These are phyloP conservation scores for Sesia bembeciformis DNA, from an alignment of 2,888 invertebrate genomes.

Conservation along the genomic window DNA sequence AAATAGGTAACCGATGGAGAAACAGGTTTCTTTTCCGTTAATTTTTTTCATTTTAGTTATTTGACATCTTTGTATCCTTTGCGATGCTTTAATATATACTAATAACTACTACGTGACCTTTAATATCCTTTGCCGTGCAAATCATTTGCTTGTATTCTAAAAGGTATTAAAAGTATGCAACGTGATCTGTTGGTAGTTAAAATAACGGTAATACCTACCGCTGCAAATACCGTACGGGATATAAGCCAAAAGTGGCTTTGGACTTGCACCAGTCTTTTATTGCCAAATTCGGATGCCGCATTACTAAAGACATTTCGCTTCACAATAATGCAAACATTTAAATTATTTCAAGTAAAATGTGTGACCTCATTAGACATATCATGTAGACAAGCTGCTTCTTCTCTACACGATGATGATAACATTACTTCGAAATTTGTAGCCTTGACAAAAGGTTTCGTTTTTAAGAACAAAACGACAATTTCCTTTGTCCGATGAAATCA, in stretches of 20 bases:
- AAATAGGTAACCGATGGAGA: too few relatives aligned
- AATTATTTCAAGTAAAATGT: slow-evolving; percentile 15
- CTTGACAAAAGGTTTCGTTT: slow-evolving; percentile 25
- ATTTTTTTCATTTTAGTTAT: too few relatives aligned
- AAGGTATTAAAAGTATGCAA: too few relatives aligned
- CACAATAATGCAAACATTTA: slow-evolving; percentile 1
- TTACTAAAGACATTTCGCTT: slow-evolving; percentile 2
- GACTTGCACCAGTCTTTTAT: slow-evolving; percentile 26
- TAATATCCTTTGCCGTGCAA: too few relatives aligned
- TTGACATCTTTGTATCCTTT: too few relatives aligned
- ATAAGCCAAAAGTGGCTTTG: slow-evolving; percentile 43
- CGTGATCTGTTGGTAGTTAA: slow-evolving; percentile 31
- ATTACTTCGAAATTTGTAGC: slow-evolving; percentile 9
- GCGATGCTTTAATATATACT: too few relatives aligned
- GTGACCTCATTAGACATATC: slow-evolving; percentile 27
- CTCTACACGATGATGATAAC: slow-evolving; percentile 1
- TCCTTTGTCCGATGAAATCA: slow-evolving; percentile 31
- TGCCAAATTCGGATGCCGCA: slow-evolving; percentile 22
- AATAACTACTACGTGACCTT: too few relatives aligned
- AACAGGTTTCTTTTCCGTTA: too few relatives aligned
- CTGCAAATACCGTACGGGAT: slow-evolving; percentile 60
- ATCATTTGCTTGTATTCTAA: too few relatives aligned
- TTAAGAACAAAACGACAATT: slow-evolving; percentile 32
- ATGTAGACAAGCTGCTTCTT: neutral
- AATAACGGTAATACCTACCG: slow-evolving; percentile 57